Conservation (phyloP, 2,113 vertebrate species). For the Limnothrissa miodon region DNA sequence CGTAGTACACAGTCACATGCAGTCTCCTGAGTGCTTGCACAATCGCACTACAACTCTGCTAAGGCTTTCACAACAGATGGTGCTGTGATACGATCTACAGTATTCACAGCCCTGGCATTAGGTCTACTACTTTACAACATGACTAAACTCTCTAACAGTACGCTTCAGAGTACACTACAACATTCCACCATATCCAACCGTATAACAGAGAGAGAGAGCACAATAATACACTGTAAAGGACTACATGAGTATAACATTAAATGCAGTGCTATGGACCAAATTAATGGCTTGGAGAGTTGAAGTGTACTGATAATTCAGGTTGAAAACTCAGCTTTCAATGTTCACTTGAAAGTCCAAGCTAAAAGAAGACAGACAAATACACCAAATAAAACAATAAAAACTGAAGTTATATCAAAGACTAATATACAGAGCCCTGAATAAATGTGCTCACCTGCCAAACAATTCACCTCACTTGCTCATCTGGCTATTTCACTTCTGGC, state of each 20-base stretch:
- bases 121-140: neutral
- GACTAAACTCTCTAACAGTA: neutral
- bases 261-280: no score
- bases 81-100: neutral
- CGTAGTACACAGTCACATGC: neutral
- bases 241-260: no score
- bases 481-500: neutral
- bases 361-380: no score
- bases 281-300: no score
- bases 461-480: neutral
- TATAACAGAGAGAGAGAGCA: no score
- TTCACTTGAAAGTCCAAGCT: no score
- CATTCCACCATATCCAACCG: no score
- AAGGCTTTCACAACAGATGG: neutral
- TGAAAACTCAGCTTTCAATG: no score
- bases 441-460: neutral
- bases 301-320: no score
- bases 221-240: no score
- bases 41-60: neutral
- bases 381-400: no score
- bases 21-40: neutral
- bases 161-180: neutral
- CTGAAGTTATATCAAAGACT: no score
- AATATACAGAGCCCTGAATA: neutral
- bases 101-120: neutral